Conservation (phyloP, 2,797 vertebrate species). For the Esox lucius region DNA sequence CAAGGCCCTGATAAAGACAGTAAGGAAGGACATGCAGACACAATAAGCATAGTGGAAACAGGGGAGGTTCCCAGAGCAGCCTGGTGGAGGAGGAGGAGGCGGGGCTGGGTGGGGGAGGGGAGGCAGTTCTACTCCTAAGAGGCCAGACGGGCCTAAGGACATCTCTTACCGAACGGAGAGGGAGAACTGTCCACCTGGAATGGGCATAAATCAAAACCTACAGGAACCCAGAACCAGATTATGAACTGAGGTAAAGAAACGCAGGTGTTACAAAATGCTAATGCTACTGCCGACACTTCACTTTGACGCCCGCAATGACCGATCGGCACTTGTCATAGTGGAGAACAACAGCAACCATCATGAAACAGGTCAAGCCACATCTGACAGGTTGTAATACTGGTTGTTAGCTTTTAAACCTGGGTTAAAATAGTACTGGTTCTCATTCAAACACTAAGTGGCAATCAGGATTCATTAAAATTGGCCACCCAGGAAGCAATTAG, state of each 20-base stretch:
- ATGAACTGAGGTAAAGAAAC: conserved; percentile 91
- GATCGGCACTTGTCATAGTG: background rate
- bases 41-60: background rate
- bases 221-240: conserved; percentile 94
- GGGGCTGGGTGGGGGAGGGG: conserved; percentile 4
- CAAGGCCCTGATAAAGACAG: no score
- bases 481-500: no score
- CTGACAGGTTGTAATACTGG: no score
- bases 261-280: conserved; percentile 62
- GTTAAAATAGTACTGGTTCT: background rate
- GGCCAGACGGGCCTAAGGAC: conserved; percentile 13
- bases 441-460: background rate
- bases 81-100: background rate
- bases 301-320: background rate
- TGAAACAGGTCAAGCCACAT: background rate
- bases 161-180: conserved; percentile 97
- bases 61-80: background rate
- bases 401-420: no score
- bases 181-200: conserved; percentile 99
- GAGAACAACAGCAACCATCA: background rate
- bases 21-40: background rate
- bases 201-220: conserved; percentile 99
- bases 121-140: conserved; percentile 2
- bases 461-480: no score
- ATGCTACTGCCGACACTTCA: background rate